Evolutionary conservation across 2,888 invertebrate species (phyloP), one percentile per base, ranked within the genome.

Genomic region (Drepana falcataria): DNA sequence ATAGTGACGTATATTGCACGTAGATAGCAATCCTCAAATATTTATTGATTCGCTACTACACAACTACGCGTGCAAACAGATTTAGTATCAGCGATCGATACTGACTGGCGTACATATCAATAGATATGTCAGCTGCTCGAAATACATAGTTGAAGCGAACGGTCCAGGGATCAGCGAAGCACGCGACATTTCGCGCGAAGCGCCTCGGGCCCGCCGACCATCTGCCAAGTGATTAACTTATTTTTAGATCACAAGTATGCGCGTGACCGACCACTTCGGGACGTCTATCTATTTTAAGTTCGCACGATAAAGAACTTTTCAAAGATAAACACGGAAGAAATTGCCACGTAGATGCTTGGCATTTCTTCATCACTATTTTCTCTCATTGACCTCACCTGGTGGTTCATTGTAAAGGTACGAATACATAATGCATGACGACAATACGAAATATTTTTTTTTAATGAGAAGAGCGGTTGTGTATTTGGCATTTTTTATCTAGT

Each of bases 171-270:
- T 53, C 53, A 54, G 54, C 56, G 60, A 68, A 75, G 62, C 78
- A 77, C 71, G 81, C 79, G 83, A 83, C 83, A 81, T 81, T 79
- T 77, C 73, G 70, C 73, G 61, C 59, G 59, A 53, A 65, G 72
- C 75, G 73, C 65, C 64, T 69, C 73, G 65, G 63, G 61, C 54
- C 55, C 59, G 59, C 53, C 54, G 56, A 54, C 81, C 82, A 76
- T 81, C 79, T 89, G 90, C 89, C 90, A 90, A 89, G 79, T 81
- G 83, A 89, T 85, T 81, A 83, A 80, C 66, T 73, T 90, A 89
- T 83, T 79, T 81, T 79, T 87, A 85, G 68, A 68, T 49, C 70
- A 68, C 72, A 80, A 83, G 78, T 84, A 83, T 83, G 84, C 89
- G 85, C 87, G 87, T 89, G 88, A 86, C 84, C 83, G 62, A 73